These are phyloP conservation scores for Cabera pusaria DNA, from an alignment of 2,888 invertebrate species.

Conservation along the genomic window DNA sequence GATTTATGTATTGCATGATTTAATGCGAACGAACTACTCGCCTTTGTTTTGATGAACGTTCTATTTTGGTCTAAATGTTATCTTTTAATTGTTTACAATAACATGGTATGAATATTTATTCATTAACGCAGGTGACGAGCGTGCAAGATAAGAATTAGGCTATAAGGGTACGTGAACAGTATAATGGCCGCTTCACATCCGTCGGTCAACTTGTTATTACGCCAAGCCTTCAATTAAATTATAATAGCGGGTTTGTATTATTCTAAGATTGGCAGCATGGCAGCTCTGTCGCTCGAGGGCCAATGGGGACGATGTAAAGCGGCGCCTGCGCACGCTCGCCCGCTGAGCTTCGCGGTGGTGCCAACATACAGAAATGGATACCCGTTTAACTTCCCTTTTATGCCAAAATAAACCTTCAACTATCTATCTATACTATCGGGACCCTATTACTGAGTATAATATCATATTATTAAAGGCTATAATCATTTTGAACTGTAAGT, in stretches of 20 bases:
- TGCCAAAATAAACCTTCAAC: background rate
- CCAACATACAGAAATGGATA: constrained; percentile 38
- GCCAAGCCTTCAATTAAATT: constrained; percentile 68
- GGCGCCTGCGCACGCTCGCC: constrained; percentile 73
- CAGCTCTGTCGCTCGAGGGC: constrained; percentile 74
- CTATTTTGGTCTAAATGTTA: constrained; percentile 48
- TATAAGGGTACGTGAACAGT: constrained; percentile 30
- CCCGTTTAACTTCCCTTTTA: too few species aligned
- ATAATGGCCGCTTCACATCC: constrained; percentile 52
- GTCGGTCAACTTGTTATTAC: constrained; percentile 55
- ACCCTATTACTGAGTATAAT: too few species aligned
- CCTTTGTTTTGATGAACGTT: constrained; percentile 75
- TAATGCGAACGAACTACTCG: constrained; percentile 82
- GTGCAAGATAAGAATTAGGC: constrained; percentile 37
- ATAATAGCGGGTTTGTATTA: constrained; percentile 65
- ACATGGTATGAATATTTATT: constrained; percentile 16
- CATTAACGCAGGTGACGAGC: constrained; percentile 29
- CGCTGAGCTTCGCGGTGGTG: constrained; percentile 64
- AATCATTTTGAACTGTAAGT: too few species aligned
- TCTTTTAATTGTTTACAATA: constrained; percentile 16
- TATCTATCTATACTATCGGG: too few species aligned
- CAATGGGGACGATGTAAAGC: constrained; percentile 69
- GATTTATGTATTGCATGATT: constrained; percentile 82
- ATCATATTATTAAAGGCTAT: too few species aligned
- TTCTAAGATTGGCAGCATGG: constrained; percentile 76